phyloP scores from a whole-genome alignment of 1,140 invertebrate species.

The Tachypleus tridentatus region DNA sequence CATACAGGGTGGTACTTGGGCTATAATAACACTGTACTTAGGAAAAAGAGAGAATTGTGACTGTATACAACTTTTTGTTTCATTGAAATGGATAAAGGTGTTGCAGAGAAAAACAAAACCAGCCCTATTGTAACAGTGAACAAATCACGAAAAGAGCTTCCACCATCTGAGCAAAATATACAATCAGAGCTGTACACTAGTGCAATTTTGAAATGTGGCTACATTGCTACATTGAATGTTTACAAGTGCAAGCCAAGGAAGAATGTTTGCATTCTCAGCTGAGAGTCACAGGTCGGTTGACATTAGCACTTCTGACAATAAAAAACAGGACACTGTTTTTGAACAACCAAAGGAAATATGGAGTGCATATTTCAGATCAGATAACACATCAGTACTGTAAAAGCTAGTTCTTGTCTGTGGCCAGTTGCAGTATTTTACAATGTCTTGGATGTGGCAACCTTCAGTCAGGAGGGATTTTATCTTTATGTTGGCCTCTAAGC shows the following conservation, averaged over 20 bases:
- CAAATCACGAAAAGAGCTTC: conserved; percentile 7
- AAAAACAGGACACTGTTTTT: conserved; percentile 4
- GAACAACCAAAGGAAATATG: conserved; percentile 8
- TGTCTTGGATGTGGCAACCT: conserved; percentile 10
- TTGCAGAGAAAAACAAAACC: neutral
- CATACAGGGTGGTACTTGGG: conserved; percentile 1
- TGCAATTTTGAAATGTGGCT: neutral
- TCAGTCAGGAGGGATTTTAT: no score
- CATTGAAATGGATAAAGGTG: conserved; percentile 1
- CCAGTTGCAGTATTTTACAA: conserved; percentile 17
- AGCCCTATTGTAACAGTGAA: neutral
- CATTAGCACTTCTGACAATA: neutral
- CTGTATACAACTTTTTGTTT: conserved; percentile 14
- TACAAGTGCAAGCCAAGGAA: conserved; percentile 4
- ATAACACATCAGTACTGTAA: conserved; percentile 7
- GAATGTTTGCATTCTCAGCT: neutral
- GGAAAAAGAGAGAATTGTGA: conserved; percentile 4
- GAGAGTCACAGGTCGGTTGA: neutral
- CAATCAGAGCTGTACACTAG: neutral
- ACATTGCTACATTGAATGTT: neutral
- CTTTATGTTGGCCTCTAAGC: no score
- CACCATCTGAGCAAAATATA: neutral
- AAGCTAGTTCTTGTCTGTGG: conserved; percentile 9
- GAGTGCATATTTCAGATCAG: conserved; percentile 9
- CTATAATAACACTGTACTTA: neutral